Evolutionary conservation across 2,113 vertebrate species (phyloP), one percentile per base, ranked within the genome.

Genomic region (Neolamprologus falcicula): DNA sequence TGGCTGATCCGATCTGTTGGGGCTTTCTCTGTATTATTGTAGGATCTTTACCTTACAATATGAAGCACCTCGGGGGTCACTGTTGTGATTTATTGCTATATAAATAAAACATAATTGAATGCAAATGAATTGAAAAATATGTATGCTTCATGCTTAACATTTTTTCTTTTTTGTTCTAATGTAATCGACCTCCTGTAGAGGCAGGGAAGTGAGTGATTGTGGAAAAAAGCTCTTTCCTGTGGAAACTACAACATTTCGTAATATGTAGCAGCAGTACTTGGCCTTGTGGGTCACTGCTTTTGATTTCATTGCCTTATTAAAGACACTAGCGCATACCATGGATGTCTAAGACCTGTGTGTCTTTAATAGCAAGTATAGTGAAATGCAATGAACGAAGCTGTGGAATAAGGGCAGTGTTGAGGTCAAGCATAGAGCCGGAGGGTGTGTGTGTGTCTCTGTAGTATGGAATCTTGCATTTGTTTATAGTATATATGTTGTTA

Each of bases 231-330:
- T 19, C 3, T 6, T 86, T 37, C 37, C 35, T 53, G 37, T 83
- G 66, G 57, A 88, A 92, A 87, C 54, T 37, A 76, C 54, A 84
- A 16, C 52, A 79, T 88, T 93, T 84, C 40, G 57, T 88, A 85
- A 94, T 91, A 89, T 79, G 35, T 84, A 87, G 85, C 87, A 84
- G 66, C 82, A 88, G 84, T 86, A 86, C 59, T 89, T 84, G 50
- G 82, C 53, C 79, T 90, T 81, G 82, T 86, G 93, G 92, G 88
- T 93, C 90, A 92, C 28, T 86, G 86, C 91, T 88, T 93, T 88
- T 92, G 63, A 93, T 92, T 92, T 89, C 52, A 85, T 92, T 91
- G 82, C 89, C 71, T 54, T 35, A 78, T 87, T 90, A 93, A 93
- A 90, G 73, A 90, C 88, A 79, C 55, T 83, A 90, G 88, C 86